A percentile compares a stretch with the other conserved stretches of the same genome.
These are phyloP conservation scores for Agrochola lota DNA, from an alignment of 2,888 invertebrate species.

Conservation along the genomic window DNA sequence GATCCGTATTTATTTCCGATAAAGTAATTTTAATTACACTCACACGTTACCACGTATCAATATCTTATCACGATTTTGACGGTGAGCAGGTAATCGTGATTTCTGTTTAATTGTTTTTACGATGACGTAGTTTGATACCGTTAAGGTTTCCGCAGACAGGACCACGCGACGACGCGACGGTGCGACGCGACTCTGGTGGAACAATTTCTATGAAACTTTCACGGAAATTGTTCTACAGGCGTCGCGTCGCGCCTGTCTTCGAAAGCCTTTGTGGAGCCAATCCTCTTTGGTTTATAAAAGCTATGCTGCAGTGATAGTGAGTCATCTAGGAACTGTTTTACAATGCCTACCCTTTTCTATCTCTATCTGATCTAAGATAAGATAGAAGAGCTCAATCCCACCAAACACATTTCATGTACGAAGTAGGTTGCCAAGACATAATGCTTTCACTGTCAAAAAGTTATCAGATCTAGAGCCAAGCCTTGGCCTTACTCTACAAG, in stretches of 20 bases:
- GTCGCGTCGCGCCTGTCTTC: no score
- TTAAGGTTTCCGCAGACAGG: background rate
- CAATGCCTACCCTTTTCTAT: background rate
- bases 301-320: slow-evolving; percentile 12
- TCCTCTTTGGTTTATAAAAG: slow-evolving; percentile 10
- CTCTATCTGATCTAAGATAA: no score
- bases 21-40: slow-evolving; percentile 43
- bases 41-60: background rate
- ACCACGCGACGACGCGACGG: no score
- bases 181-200: no score
- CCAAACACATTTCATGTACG: no score
- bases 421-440: no score
- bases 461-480: no score
- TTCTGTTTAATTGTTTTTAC: slow-evolving; percentile 33
- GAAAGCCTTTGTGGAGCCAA: no score
- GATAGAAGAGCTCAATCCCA: background rate
- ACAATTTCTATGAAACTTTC: no score
- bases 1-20: slow-evolving; percentile 52
- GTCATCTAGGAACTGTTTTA: slow-evolving; percentile 11
- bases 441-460: no score
- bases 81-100: slow-evolving; percentile 24
- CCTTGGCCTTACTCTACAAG: no score
- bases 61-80: slow-evolving; percentile 54
- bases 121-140: slow-evolving; percentile 29
- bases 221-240: no score